Evolutionary conservation across 2,113 vertebrate species (phyloP).

Genomic region (Ondatra zibethicus): DNA sequence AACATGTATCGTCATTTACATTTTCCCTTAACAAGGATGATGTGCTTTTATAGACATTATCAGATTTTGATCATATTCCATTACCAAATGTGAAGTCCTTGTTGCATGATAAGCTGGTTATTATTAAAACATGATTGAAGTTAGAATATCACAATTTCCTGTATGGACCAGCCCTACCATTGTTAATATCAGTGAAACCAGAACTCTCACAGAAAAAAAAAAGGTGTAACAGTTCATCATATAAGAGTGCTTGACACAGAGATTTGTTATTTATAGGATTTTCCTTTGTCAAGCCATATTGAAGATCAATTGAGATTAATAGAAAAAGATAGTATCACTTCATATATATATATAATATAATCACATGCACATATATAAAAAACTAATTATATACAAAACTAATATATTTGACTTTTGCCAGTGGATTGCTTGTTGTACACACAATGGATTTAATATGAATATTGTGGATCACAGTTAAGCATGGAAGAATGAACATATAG

Average conservation of each 20-base stretch:
- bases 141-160: background rate
- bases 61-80: background rate
- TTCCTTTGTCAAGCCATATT: background rate
- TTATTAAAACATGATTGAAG: background rate
- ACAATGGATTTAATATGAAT: background rate
- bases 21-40: background rate
- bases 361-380: too few relatives aligned
- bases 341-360: too few relatives aligned
- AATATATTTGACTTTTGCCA: background rate
- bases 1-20: background rate
- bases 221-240: accelerated
- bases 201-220: background rate
- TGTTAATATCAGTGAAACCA: background rate
- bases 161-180: accelerated
- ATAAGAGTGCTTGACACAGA: background rate
- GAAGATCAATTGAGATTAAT: too few relatives aligned
- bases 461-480: background rate
- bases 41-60: background rate
- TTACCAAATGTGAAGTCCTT: background rate
- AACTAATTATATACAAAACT: background rate
- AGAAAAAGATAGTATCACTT: too few relatives aligned
- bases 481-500: background rate
- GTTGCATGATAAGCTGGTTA: background rate
- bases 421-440: background rate
- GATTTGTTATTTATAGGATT: background rate